These are phyloP conservation scores for Cromileptes altivelis DNA, from an alignment of 2,113 vertebrate genomes.

Conservation along the genomic window DNA sequence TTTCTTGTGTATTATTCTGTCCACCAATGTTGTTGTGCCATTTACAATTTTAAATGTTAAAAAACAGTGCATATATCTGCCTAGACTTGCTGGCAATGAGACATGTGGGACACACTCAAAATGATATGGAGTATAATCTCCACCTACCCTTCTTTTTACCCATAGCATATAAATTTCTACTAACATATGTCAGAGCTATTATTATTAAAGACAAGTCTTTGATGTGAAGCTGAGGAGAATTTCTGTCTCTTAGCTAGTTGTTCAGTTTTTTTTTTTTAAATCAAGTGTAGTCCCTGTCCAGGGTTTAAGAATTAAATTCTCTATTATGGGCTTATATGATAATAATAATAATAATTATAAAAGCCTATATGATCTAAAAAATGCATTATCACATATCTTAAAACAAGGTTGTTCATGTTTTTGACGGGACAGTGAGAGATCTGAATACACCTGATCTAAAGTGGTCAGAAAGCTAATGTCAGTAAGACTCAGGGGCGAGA, in stretches of 20 bases:
- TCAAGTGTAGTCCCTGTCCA: not conserved
- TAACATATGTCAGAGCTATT: constrained; percentile 39
- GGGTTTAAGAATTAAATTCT: not conserved
- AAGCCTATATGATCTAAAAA: not conserved
- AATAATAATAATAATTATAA: not conserved
- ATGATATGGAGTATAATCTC: constrained; percentile 41
- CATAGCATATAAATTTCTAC: constrained; percentile 25
- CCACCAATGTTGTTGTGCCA: not conserved
- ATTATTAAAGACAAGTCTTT: constrained; percentile 32
- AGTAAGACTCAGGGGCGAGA: constrained; percentile 14
- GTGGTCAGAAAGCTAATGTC: constrained; percentile 19
- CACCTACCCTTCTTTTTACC: constrained; percentile 23
- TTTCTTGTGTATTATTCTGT: not conserved
- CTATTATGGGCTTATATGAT: not conserved
- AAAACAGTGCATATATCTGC: not conserved
- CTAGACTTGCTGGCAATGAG: constrained; percentile 8
- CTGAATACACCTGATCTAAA: not conserved
- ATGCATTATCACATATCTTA: not conserved
- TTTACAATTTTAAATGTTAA: constrained; percentile 2
- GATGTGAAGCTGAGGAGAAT: constrained; percentile 37
- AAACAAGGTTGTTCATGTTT: not conserved
- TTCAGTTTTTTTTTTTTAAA: not conserved
- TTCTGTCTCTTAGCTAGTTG: not conserved
- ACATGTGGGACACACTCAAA: constrained; percentile 44
- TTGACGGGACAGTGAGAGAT: not conserved